Conservation (phyloP, 2,888 invertebrate genomes). For the Tuta absoluta region DNA sequence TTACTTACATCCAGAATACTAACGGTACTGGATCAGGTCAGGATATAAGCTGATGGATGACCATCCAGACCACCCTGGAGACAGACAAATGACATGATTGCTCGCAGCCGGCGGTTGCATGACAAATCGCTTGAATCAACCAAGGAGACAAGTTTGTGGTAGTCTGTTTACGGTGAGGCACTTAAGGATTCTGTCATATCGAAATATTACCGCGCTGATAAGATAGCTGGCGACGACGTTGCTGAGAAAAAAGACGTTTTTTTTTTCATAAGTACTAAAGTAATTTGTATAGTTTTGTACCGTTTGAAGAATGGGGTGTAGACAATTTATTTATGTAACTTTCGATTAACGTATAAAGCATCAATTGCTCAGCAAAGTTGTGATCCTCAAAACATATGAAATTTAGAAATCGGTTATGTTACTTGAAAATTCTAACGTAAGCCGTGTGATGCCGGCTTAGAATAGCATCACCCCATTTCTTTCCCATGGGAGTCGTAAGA, state of each 20-base stretch:
- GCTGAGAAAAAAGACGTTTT: neutral
- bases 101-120: neutral
- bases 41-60: slow-evolving; percentile 23
- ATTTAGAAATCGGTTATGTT: no score
- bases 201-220: neutral
- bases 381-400: no score
- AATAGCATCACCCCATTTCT: no score
- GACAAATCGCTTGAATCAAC: slow-evolving; percentile 10
- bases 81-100: slow-evolving; percentile 17
- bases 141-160: neutral
- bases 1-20: neutral
- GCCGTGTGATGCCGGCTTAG: no score
- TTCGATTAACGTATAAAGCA: no score
- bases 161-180: neutral
- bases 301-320: no score
- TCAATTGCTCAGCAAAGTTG: no score
- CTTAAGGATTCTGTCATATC: slow-evolving; percentile 1
- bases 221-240: slow-evolving; percentile 1
- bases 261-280: no score
- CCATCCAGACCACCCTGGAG: slow-evolving; percentile 12
- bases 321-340: no score
- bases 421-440: no score
- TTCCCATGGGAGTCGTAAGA: no score
- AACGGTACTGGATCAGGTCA: slow-evolving; percentile 17
- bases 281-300: no score